Evolutionary conservation across 2,113 vertebrate species (phyloP), one percentile per base, ranked within the genome.

Genomic region (Tachysurus fulvidraco): DNA sequence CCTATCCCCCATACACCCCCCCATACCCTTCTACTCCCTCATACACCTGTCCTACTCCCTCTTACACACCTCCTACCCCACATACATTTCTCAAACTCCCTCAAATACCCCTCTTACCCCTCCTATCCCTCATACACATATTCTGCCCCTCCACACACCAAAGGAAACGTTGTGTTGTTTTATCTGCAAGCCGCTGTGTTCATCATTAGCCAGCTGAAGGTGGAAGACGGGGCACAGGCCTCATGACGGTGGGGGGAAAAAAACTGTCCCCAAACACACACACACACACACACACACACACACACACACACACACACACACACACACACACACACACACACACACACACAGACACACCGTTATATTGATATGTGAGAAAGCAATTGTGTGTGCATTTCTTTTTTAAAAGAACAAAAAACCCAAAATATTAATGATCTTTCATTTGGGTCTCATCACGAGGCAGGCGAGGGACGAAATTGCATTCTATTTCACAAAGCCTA

Each of bases 401-500:
- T 88, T 92, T 89, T 73, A 44, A 23, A n/a, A n/a, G n/a, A n/a
- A 21, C 11, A 14, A 59, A 23, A 28, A 16, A 17, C 16, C 54
- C 90, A 76, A 91, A 94, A 92, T 93, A 91, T 91, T 95, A 95
- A 95, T 93, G 91, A 93, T 91, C 90, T 93, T 93, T 84, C 93
- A 94, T 92, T 93, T 92, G 92, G 91, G 93, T 95, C 94, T 94
- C 94, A 96, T 96, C 96, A 92, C 93, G 1, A 93, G 85, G 93
- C 91, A 91, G 81, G 85, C 52, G 80, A 86, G 94, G 92, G 91
- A 28, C 30, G 84, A 94, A 95, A 97, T 97, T 95, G 93, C 94
- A 93, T 96, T 96, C 95, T 95, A 91, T 96, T 95, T 95, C 94
- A 93, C 81, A 84, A 95, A 96, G 94, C 92, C 92, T 84, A 87